Evolutionary conservation across 1,140 invertebrate species (phyloP).

Genomic region (Alviniconcha marisindica): DNA sequence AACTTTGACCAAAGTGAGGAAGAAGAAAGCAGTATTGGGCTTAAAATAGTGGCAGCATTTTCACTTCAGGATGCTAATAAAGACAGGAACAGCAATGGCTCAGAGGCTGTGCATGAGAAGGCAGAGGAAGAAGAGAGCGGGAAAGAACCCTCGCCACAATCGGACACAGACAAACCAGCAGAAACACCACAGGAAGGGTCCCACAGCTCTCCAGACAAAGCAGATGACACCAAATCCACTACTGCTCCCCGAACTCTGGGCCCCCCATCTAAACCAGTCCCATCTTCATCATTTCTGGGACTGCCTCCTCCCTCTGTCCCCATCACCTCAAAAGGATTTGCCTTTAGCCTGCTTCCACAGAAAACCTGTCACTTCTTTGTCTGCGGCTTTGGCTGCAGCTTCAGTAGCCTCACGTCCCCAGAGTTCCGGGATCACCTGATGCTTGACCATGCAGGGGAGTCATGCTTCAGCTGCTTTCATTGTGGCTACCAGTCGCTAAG

Average conservation of each 20-base stretch:
- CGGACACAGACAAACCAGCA: not conserved
- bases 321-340: not conserved
- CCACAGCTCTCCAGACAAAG: not conserved
- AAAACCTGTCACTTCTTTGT: constrained; percentile 56
- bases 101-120: not conserved
- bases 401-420: constrained; percentile 52
- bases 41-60: constrained; percentile 54
- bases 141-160: constrained; percentile 15
- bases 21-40: constrained; percentile 26
- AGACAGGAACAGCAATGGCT: constrained; percentile 7
- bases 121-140: not conserved
- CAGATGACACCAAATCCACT: not conserved
- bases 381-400: constrained; percentile 64
- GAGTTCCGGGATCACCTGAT: constrained; percentile 59
- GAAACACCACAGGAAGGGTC: not conserved
- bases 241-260: not conserved
- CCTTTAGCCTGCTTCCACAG: not conserved
- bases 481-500: constrained; percentile 58
- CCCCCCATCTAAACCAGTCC: constrained; percentile 24
- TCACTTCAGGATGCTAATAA: constrained; percentile 39
- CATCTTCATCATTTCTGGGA: constrained; percentile 27
- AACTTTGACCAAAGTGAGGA: constrained; percentile 28
- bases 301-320: not conserved
- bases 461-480: constrained; percentile 59
- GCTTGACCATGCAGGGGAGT: constrained; percentile 48